Evolutionary conservation across 2,113 vertebrate species (phyloP).

Genomic region (Lucifuga dentata): DNA sequence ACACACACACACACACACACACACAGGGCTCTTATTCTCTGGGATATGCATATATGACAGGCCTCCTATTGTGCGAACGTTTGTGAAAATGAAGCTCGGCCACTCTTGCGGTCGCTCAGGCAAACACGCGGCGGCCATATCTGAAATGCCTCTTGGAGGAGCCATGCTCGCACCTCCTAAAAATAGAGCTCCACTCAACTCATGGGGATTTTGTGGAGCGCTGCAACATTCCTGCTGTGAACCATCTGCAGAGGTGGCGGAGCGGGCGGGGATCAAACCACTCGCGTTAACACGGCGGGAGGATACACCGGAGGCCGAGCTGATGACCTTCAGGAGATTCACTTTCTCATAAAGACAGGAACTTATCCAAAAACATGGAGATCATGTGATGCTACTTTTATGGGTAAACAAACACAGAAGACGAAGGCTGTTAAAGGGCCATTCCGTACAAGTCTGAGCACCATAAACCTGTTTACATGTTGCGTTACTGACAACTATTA

Average conservation of each 20-base stretch:
- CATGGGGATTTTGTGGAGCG: constrained; percentile 65
- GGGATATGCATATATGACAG: constrained; percentile 13
- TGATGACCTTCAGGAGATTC: constrained; percentile 53
- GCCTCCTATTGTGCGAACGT: neutral
- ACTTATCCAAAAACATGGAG: neutral
- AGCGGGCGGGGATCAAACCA: constrained; percentile 26
- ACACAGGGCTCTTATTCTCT: too few species aligned
- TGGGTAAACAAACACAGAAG: too few species aligned
- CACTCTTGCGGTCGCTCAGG: constrained; percentile 1
- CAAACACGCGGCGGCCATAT: constrained; percentile 45
- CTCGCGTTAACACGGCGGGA: constrained; percentile 52
- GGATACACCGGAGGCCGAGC: constrained; percentile 13
- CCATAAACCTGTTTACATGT: too few species aligned
- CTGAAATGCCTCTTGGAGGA: constrained; percentile 53
- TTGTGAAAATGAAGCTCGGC: neutral
- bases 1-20: too few species aligned
- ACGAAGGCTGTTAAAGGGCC: too few species aligned
- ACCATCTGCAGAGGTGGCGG: constrained; percentile 52
- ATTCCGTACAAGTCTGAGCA: too few species aligned
- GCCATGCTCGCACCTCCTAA: constrained; percentile 56
- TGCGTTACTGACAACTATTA: too few species aligned
- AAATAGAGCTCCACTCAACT: constrained; percentile 73
- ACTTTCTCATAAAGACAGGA: constrained; percentile 19
- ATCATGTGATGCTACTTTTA: neutral
- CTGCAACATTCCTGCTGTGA: constrained; percentile 68